Evolutionary conservation across 1,140 invertebrate species (phyloP).

Genomic region (Latrodectus geometricus): DNA sequence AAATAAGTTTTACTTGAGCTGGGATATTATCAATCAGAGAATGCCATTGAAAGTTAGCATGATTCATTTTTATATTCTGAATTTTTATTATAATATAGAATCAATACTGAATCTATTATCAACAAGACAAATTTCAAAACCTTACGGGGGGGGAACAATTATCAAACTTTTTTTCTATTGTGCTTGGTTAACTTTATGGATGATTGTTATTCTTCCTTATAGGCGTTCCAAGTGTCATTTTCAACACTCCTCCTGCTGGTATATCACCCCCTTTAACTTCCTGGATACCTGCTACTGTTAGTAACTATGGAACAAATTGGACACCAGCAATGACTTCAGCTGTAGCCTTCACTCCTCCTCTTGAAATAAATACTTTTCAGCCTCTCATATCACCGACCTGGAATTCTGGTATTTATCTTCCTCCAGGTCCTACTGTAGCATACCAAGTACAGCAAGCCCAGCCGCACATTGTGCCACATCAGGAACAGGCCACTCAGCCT

Average conservation of each 20-base stretch:
- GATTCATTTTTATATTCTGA: no score
- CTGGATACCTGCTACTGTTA: constrained; percentile 42
- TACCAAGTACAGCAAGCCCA: constrained; percentile 8
- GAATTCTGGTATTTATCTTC: constrained; percentile 33
- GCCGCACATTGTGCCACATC: background rate
- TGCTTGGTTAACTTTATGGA: no score
- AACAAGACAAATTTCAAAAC: no score
- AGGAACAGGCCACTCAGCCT: background rate
- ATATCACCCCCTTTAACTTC: constrained; percentile 36
- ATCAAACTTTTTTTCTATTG: no score
- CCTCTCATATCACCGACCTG: constrained; percentile 19
- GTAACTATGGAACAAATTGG: constrained; percentile 32
- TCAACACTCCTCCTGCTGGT: constrained; percentile 47
- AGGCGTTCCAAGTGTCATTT: constrained; percentile 48
- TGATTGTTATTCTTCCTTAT: background rate
- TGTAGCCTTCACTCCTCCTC: constrained; percentile 38
- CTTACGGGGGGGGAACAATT: no score
- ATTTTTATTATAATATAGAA: no score
- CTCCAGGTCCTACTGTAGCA: constrained; percentile 14
- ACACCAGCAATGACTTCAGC: constrained; percentile 27
- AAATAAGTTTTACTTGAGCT: no score
- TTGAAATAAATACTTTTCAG: constrained; percentile 41
- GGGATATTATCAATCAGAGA: no score
- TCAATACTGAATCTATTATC: no score
- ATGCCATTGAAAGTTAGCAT: no score